Percentiles rank a stretch among this genome's conserved stretches.
Evolutionary conservation across 2,113 vertebrate genomes (phyloP).

Genomic region (Callorhinus ursinus): DNA sequence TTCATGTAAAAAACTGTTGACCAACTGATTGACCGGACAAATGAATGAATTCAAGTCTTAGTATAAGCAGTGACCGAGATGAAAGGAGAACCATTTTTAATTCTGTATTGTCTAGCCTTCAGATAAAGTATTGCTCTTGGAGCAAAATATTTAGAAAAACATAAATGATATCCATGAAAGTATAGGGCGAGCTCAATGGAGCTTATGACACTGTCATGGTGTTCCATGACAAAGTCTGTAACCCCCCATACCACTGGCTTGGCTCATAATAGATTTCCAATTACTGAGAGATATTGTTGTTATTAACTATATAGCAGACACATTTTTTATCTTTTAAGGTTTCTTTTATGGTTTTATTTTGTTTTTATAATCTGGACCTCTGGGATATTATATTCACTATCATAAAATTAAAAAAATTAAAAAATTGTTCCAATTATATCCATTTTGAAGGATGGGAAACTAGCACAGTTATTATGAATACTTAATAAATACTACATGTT

Average conservation of each 20-base stretch:
- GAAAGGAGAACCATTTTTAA: not conserved
- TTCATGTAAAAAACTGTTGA: not conserved
- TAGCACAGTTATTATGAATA: not conserved
- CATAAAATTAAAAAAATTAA: not conserved
- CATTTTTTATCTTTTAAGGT: not conserved
- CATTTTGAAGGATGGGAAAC: slow-evolving; percentile 17
- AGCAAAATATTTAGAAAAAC: not conserved
- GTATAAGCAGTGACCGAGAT: not conserved
- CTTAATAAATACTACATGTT: not conserved
- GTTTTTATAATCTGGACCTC: not conserved
- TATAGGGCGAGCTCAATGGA: not conserved
- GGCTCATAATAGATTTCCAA: not conserved
- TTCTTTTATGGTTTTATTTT: not conserved
- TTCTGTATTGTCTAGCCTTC: not conserved
- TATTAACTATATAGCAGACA: not conserved
- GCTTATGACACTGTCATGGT: not conserved
- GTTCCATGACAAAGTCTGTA: not conserved
- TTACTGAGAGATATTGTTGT: not conserved
- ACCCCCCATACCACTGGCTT: not conserved
- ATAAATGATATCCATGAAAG: not conserved
- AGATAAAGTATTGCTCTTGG: not conserved
- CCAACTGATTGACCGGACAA: not conserved
- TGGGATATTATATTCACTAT: not conserved
- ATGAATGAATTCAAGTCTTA: not conserved
- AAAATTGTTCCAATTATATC: not conserved